Evolutionary conservation across 2,888 invertebrate genomes (phyloP).

Genomic region (Nomada fucata): DNA sequence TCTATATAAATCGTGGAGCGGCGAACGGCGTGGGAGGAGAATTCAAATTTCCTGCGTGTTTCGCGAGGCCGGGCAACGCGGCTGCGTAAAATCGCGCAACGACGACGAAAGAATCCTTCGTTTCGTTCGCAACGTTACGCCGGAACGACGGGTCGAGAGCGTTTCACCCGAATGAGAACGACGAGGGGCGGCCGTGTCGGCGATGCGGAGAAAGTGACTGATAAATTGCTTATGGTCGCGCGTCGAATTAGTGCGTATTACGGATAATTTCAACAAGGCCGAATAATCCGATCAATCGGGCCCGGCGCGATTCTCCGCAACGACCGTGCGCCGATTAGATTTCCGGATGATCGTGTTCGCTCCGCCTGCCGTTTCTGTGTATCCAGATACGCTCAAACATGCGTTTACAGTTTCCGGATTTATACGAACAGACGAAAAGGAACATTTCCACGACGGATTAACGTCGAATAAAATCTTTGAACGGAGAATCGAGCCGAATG

Average conservation of each 20-base stretch:
- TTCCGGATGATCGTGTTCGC: constrained; percentile 39
- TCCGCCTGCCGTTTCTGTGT: background rate
- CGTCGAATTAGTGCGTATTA: constrained; percentile 26
- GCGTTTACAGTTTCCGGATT: background rate
- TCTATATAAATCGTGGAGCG: background rate
- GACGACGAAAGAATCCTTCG: no score
- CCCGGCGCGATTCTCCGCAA: constrained; percentile 24
- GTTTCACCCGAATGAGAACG: background rate
- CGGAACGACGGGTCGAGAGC: no score
- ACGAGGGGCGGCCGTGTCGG: no score
- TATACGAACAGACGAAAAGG: background rate
- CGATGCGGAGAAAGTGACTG: background rate
- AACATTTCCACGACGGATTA: background rate
- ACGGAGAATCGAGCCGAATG: no score
- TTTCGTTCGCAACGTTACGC: no score
- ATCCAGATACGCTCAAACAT: background rate
- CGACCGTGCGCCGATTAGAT: constrained; percentile 23
- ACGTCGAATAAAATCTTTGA: no score
- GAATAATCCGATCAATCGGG: constrained; percentile 36
- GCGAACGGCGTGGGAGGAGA: no score
- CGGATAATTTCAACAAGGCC: constrained; percentile 42
- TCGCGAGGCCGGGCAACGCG: no score
- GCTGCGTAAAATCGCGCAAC: no score
- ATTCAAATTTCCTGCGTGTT: background rate
- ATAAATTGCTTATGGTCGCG: constrained; percentile 15